These are phyloP conservation scores for Mesitornis unicolor DNA, from an alignment of 2,113 vertebrate genomes.

Conservation along the genomic window DNA sequence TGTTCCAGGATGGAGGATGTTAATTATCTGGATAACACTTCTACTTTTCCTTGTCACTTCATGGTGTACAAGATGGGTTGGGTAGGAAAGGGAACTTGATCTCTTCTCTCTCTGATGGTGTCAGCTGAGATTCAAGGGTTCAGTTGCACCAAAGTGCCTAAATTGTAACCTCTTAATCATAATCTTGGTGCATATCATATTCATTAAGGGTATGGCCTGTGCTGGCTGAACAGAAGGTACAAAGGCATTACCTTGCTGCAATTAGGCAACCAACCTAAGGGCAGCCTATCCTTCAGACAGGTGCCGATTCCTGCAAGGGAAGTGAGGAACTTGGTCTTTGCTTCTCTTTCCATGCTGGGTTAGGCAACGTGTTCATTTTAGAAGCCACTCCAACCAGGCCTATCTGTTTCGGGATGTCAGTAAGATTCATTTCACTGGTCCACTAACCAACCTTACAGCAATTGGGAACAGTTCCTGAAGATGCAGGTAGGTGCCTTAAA, in stretches of 20 bases:
- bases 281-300: background rate
- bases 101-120: background rate
- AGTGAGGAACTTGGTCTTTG: background rate
- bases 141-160: fast-evolving
- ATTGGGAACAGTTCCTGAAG: background rate
- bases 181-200: background rate
- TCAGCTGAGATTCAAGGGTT: background rate
- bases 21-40: background rate
- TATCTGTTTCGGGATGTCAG: slow-evolving; percentile 23
- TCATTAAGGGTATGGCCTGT: background rate
- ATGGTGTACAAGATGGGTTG: background rate
- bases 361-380: background rate
- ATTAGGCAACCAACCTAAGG: background rate
- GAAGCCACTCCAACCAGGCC: background rate
- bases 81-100: background rate
- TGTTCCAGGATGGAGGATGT: background rate
- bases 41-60: background rate
- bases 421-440: background rate
- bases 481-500: background rate
- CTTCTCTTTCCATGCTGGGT: background rate
- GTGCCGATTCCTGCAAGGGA: background rate
- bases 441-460: background rate
- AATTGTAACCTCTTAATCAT: background rate
- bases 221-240: background rate
- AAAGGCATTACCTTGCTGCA: background rate